phyloP scores from a whole-genome alignment of 2,888 invertebrate species.

The Oscheius sp. region DNA sequence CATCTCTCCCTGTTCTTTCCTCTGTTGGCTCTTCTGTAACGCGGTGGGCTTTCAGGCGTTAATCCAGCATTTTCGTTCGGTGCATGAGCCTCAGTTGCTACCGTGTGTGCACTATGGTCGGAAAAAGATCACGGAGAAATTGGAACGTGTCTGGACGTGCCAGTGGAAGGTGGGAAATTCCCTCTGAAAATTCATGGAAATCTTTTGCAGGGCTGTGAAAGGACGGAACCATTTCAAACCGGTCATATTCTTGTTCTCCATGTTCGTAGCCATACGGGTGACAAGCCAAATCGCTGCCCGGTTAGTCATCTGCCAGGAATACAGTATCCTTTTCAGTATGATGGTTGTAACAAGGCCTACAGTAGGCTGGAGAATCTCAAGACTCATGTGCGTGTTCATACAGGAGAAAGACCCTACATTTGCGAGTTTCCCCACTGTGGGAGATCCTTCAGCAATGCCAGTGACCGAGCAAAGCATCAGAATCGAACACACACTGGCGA shows the following conservation, averaged over 20 bases:
- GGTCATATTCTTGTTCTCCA: conserved; percentile 99
- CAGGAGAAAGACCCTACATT: conserved; percentile 84
- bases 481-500: conserved; percentile 98
- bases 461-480: conserved; percentile 98
- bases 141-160: conserved; percentile 61
- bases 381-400: conserved; percentile 93
- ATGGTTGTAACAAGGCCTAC: conserved; percentile 95
- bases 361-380: conserved; percentile 96
- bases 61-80: conserved; percentile 43
- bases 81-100: conserved; percentile 27
- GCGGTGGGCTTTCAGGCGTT: conserved; percentile 40
- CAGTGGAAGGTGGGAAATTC: conserved; percentile 40
- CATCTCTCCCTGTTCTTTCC: neutral
- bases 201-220: conserved; percentile 43
- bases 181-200: too few species aligned
- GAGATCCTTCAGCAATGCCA: conserved; percentile 98
- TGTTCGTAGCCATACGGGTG: conserved; percentile 96
- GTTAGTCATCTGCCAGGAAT: conserved; percentile 77
- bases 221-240: conserved; percentile 80
- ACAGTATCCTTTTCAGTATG: conserved; percentile 80
- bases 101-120: conserved; percentile 39
- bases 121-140: conserved; percentile 45
- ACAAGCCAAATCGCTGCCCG: conserved; percentile 98
- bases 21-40: neutral
- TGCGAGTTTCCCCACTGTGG: conserved; percentile 98